Evolutionary conservation across 1,140 invertebrate genomes (phyloP).

Genomic region (Gonioctena quinquepunctata): DNA sequence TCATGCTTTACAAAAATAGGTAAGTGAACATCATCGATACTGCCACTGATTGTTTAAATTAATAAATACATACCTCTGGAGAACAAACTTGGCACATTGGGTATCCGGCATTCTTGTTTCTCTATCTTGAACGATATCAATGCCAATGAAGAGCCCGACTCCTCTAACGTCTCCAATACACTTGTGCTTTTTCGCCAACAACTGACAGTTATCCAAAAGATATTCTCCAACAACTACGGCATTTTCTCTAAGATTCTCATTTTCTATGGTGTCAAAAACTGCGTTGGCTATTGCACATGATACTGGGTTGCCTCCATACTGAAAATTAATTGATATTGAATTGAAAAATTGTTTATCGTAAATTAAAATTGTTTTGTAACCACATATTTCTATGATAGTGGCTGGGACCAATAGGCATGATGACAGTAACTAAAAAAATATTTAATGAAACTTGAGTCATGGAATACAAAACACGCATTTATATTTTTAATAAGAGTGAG

Average conservation of each 20-base stretch:
- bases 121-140: slow-evolving; percentile 88
- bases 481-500: too few species aligned
- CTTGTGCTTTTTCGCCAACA: slow-evolving; percentile 73
- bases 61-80: slow-evolving; percentile 46
- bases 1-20: too few species aligned
- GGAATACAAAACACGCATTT: too few species aligned
- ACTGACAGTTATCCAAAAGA: slow-evolving; percentile 70
- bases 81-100: slow-evolving; percentile 71
- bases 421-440: too few species aligned
- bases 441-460: too few species aligned
- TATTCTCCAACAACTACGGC: slow-evolving; percentile 81
- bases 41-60: too few species aligned
- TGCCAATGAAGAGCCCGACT: slow-evolving; percentile 88
- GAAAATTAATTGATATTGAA: too few species aligned
- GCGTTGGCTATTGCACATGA: slow-evolving; percentile 95
- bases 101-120: slow-evolving; percentile 80
- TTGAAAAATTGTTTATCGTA: too few species aligned
- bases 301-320: slow-evolving; percentile 98
- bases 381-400: too few species aligned
- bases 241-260: slow-evolving; percentile 83
- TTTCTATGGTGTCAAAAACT: slow-evolving; percentile 91
- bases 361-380: too few species aligned
- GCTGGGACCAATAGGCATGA: not conserved
- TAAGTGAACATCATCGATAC: too few species aligned
- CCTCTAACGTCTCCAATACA: slow-evolving; percentile 90